A percentile compares a stretch with the other conserved stretches of the same genome.
Conservation (phyloP, 2,797 vertebrate genomes). For the Manis pentadactyla region DNA sequence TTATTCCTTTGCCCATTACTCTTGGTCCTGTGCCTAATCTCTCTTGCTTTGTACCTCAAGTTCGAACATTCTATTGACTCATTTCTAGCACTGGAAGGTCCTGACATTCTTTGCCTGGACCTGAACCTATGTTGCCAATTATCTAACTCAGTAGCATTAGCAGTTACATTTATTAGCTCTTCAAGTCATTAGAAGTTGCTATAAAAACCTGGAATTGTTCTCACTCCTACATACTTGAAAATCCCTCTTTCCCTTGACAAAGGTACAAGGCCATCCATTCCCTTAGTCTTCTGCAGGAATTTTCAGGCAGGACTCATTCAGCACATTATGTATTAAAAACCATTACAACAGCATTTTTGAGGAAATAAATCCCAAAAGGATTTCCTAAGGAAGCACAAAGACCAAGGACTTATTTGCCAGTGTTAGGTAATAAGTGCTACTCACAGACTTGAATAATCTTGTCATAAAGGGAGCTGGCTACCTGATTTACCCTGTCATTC, state of each 20-base stretch:
- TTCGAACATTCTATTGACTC: background rate
- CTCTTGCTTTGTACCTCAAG: background rate
- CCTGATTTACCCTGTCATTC: background rate
- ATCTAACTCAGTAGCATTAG: background rate
- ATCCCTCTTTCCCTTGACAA: background rate
- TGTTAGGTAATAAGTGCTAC: background rate
- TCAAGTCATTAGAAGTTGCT: background rate
- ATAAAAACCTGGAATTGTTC: background rate
- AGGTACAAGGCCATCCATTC: background rate
- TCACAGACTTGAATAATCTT: background rate
- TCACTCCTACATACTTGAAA: background rate
- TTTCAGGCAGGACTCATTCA: background rate
- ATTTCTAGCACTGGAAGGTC: background rate
- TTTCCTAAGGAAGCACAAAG: constrained; percentile 14
- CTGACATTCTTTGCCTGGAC: background rate
- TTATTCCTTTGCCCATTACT: background rate
- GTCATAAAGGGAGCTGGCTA: background rate
- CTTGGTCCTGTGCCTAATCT: background rate
- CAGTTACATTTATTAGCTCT: background rate
- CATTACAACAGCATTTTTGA: background rate
- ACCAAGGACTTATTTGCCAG: background rate
- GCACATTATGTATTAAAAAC: background rate
- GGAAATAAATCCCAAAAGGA: background rate
- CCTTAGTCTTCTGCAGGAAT: background rate
- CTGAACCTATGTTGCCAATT: background rate